phyloP scores from a whole-genome alignment of 2,797 vertebrate genomes.

The Thunnus albacares region DNA sequence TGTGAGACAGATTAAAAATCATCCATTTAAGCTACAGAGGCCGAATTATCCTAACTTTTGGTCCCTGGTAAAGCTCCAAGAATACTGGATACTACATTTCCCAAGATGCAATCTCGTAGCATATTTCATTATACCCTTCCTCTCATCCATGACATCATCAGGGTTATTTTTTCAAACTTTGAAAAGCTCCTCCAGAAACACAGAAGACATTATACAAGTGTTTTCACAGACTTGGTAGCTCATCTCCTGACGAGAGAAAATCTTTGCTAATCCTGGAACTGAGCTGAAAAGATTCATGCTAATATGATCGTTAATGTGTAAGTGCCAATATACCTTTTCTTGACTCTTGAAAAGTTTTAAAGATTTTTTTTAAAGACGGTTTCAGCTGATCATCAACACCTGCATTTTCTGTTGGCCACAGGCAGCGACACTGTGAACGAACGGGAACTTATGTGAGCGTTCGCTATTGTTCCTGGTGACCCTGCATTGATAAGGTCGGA shows the following conservation, averaged over 20 bases:
- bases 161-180: background rate
- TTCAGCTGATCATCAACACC: slow-evolving; percentile 17
- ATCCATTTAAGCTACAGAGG: background rate
- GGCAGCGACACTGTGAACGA: slow-evolving; percentile 27
- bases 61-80: background rate
- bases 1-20: background rate
- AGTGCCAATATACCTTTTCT: background rate
- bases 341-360: background rate
- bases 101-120: slow-evolving; percentile 13
- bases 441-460: slow-evolving; percentile 48
- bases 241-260: background rate
- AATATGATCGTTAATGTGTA: background rate
- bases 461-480: slow-evolving; percentile 62
- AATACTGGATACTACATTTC: slow-evolving; percentile 16
- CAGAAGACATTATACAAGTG: too few species aligned
- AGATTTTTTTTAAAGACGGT: background rate
- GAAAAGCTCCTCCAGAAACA: background rate
- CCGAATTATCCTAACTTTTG: background rate
- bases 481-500: slow-evolving; percentile 75
- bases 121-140: background rate
- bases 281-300: too few species aligned
- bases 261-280: background rate
- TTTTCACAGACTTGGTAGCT: background rate
- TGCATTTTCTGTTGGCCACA: slow-evolving; percentile 16
- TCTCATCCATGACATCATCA: background rate